Base-by-base conservation (phyloP, 1,140 invertebrate species). In the Phenacoccus solenopsis region DNA sequence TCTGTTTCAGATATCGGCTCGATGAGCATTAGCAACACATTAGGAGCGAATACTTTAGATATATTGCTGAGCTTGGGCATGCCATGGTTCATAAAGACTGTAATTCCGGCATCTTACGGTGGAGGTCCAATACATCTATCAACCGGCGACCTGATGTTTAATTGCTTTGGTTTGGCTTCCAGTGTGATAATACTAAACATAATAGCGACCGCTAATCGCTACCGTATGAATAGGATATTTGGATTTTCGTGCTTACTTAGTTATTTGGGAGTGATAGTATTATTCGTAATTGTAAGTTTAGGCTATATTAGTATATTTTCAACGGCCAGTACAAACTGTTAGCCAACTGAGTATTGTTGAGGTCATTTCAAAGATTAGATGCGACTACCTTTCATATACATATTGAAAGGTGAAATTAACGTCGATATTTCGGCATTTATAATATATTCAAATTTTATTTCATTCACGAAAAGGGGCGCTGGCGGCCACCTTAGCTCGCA, bases 1-100 rank as follows among this genome's bases (percentile, higher is more conserved):
- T 74, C 69, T 24, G 69, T 80, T 82, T 0, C 77, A 93, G 90
- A 89, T 73, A 85, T 90, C 75, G 90, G 86, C 10, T 85, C 88
- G 25, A 93, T 93, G 83, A 90, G 89, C 0, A 88, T 94, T 57
- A 91, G 89, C 10, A 93, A 93, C 74, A 87, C 89, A 0, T 76
- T 93, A 7, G 91, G 91, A 0, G 89, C 90, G 0, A 93, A 93
- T 74, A 91, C 90, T 0, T 80, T 94, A 75, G 90, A 92, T 71
- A 91, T 93, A 67, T 76, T 93, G 0, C 81, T 93, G 20, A 91
- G 90, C n/a, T 78, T 94, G 16, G 90, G 90, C 1, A 74, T 93
- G 10, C 91, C 91, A 0, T 94, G 91, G 91, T 83, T 90, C 2
- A 87, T 93, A 59, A 89, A 86, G 73, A 87, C 56, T 30, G 76